Conservation (phyloP, 2,797 vertebrate species). For the Sciurus carolinensis region DNA sequence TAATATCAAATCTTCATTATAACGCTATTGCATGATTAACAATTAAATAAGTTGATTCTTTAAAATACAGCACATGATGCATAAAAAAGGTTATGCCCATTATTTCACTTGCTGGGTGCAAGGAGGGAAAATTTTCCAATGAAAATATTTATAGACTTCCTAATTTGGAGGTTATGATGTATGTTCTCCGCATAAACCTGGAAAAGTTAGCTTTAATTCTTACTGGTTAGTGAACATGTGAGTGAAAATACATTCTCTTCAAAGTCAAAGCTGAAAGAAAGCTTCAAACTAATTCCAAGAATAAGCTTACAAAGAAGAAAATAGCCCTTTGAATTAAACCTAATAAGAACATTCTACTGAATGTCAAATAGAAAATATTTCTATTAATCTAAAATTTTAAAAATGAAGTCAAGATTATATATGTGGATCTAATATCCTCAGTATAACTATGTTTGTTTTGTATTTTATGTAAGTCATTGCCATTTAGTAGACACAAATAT, state of each 20-base stretch:
- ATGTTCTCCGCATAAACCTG: neutral
- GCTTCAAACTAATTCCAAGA: constrained; percentile 11
- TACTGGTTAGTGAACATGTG: neutral
- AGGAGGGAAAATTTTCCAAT: neutral
- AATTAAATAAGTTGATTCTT: neutral
- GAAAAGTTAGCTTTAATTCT: constrained; percentile 11
- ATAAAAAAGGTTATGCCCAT: neutral
- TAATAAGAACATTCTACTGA: neutral
- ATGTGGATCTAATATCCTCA: neutral
- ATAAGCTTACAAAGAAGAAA: constrained; percentile 2
- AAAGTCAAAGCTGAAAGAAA: neutral
- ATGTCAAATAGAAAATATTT: neutral
- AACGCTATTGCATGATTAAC: constrained; percentile 39
- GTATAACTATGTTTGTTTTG: neutral
- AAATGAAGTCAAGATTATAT: neutral
- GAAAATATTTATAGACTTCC: neutral
- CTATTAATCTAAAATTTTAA: neutral
- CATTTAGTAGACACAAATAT: neutral
- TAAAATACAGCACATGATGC: neutral
- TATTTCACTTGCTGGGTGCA: constrained; percentile 11
- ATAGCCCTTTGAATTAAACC: neutral
- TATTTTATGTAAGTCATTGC: neutral
- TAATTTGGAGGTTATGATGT: neutral
- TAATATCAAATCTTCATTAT: constrained; percentile 76
- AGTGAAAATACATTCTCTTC: neutral